Evolutionary conservation across 2,888 invertebrate genomes (phyloP), one percentile per base, ranked within the genome.

Genomic region (Spilosoma lubricipeda): DNA sequence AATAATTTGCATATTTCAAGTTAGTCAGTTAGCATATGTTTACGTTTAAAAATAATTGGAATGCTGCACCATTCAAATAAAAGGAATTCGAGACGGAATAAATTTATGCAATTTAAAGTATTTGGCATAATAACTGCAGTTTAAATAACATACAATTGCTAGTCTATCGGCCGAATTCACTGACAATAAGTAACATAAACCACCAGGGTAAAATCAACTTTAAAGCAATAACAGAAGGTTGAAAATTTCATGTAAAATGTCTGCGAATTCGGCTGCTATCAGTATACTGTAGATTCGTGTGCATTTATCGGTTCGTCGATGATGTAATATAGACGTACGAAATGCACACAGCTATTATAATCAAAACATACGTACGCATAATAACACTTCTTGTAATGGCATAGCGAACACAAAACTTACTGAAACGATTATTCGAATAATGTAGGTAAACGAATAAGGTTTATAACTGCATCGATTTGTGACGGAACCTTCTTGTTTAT

Each of bases 231-330:
- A 1, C 52, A 67, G 70, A 82, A 72, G 74, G 81, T 82, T 85
- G 79, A 74, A 71, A 76, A 76, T 76, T 71, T 66, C 71, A 80
- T 65, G 71, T 27, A 33, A 42, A 15, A 33, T 33, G 80, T 77
- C 84, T 84, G 84, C 75, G 7, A 75, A 83, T 83, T 87, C 84
- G 81, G 82, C 82, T 83, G 78, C 82, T 82, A 66, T 84, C 82
- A 87, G 87, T 83, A 45, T 90, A 89, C 82, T 85, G 83, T 91
- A 90, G 83, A 84, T 85, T 88, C 89, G 90, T 89, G 91, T 91
- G 93, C 90, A 89, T 89, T 86, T 88, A 89, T 88, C 86, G 85
- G 86, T 81, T 79, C 72, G 69, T 71, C 42, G 70, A 76, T 75
- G 67, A 69, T 81, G 56, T 76, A 77, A 74, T 71, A 75, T 79